A percentile compares a stretch with the other conserved stretches of the same genome.
Conservation (phyloP, 2,797 vertebrate species). For the Halcyon badia region DNA sequence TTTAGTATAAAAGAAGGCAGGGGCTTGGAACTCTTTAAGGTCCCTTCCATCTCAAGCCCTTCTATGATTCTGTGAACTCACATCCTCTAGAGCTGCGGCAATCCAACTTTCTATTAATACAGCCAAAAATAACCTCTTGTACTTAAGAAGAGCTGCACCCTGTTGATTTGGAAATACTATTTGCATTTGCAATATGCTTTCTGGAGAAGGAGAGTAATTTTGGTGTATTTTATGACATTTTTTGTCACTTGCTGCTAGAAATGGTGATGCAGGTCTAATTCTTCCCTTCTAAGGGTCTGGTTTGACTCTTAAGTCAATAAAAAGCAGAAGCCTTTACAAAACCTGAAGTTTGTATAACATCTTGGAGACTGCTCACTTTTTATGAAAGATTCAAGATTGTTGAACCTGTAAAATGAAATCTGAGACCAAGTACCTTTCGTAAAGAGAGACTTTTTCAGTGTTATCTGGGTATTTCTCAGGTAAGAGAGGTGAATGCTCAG, state of each 20-base stretch:
- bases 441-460: neutral
- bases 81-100: neutral
- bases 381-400: neutral
- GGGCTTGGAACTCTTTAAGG: no score
- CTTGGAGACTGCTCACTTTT: neutral
- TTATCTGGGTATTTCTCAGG: neutral
- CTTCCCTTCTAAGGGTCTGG: neutral
- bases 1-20: neutral
- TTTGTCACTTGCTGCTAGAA: neutral
- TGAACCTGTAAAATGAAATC: neutral
- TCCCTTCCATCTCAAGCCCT: no score
- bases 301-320: neutral
- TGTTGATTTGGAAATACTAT: neutral
- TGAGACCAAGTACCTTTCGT: neutral
- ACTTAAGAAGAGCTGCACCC: neutral
- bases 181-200: neutral
- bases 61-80: no score
- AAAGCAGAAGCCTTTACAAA: neutral
- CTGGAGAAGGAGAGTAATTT: neutral
- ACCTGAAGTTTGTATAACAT: rapidly evolving
- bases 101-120: neutral
- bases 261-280: no score
- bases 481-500: neutral
- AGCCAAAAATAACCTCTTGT: neutral
- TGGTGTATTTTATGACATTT: neutral